These are phyloP conservation scores for Channallabes apus DNA, from an alignment of 2,797 vertebrate species.

Conservation along the genomic window DNA sequence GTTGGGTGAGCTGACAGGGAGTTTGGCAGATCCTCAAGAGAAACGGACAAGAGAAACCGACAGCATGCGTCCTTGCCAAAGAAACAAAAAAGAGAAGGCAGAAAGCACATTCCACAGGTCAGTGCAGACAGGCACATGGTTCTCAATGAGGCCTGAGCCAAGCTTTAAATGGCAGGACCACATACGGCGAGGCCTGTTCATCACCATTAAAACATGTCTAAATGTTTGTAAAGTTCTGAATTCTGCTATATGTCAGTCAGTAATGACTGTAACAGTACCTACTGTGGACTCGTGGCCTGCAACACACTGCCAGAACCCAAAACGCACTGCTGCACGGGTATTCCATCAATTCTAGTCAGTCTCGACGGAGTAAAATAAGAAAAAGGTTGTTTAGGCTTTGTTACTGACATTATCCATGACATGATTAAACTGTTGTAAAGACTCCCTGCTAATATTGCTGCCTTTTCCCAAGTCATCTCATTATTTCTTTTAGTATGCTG, in stretches of 20 bases:
- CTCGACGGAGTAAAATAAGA: neutral
- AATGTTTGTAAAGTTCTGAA: constrained; percentile 43
- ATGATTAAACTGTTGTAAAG: neutral
- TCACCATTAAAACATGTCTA: constrained; percentile 38
- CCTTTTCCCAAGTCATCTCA: neutral
- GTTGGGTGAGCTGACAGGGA: constrained; percentile 47
- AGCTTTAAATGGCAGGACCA: constrained; percentile 47
- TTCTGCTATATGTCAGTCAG: constrained; percentile 44
- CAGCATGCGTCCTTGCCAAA: constrained; percentile 37
- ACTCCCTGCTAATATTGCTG: neutral
- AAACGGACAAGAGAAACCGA: constrained; percentile 35
- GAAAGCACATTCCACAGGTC: constrained; percentile 53
- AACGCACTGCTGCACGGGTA: constrained; percentile 9
- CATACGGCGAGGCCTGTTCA: constrained; percentile 44
- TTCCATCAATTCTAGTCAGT: neutral
- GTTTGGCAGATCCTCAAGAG: constrained; percentile 48
- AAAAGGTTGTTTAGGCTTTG: too few species aligned
- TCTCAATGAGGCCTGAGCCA: constrained; percentile 46
- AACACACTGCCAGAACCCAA: constrained; percentile 25
- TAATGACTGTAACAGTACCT: constrained; percentile 45
- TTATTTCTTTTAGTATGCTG: neutral
- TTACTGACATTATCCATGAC: too few species aligned
- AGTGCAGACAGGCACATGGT: constrained; percentile 44
- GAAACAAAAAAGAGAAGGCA: constrained; percentile 31
- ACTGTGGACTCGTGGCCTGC: constrained; percentile 25